Conservation (phyloP, 1,140 invertebrate genomes). For the Drosophila yakuba region DNA sequence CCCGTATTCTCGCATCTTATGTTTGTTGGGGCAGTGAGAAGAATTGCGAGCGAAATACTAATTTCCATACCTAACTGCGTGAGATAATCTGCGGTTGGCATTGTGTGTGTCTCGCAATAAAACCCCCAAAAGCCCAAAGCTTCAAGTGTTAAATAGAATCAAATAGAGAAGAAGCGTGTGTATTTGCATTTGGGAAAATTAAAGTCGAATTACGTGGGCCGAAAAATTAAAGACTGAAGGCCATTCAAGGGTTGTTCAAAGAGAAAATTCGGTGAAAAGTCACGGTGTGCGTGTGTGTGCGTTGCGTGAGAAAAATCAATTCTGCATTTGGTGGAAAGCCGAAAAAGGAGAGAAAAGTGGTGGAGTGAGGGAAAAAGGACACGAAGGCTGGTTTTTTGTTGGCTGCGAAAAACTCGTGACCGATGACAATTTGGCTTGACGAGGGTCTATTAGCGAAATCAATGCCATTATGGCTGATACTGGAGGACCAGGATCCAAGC, state of each 20-base stretch:
- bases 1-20: slow-evolving; percentile 18
- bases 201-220: slow-evolving; percentile 50
- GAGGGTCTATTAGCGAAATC: slow-evolving; percentile 56
- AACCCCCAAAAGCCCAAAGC: slow-evolving; percentile 21
- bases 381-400: slow-evolving; percentile 18
- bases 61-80: slow-evolving; percentile 29
- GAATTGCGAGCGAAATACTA: slow-evolving; percentile 19
- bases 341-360: slow-evolving; percentile 7
- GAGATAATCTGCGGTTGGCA: slow-evolving; percentile 36
- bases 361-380: slow-evolving; percentile 26
- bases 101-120: slow-evolving; percentile 35
- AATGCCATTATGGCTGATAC: slow-evolving; percentile 83
- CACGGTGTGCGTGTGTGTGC: slow-evolving; percentile 37
- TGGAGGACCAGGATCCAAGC: slow-evolving; percentile 71
- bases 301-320: slow-evolving; percentile 83
- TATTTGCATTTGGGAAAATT: slow-evolving; percentile 63
- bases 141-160: slow-evolving; percentile 32
- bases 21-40: slow-evolving; percentile 20
- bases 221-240: slow-evolving; percentile 53
- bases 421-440: slow-evolving; percentile 68
- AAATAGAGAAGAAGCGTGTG: slow-evolving; percentile 47
- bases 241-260: slow-evolving; percentile 60
- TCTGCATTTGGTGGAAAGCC: slow-evolving; percentile 59
- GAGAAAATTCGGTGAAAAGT: slow-evolving; percentile 60
- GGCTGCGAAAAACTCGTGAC: slow-evolving; percentile 30